A percentile compares a stretch with the other conserved stretches of the same genome.
Conservation (phyloP, 92 coral and sea anemone genomes). For the Anthopleura xanthogrammica region DNA sequence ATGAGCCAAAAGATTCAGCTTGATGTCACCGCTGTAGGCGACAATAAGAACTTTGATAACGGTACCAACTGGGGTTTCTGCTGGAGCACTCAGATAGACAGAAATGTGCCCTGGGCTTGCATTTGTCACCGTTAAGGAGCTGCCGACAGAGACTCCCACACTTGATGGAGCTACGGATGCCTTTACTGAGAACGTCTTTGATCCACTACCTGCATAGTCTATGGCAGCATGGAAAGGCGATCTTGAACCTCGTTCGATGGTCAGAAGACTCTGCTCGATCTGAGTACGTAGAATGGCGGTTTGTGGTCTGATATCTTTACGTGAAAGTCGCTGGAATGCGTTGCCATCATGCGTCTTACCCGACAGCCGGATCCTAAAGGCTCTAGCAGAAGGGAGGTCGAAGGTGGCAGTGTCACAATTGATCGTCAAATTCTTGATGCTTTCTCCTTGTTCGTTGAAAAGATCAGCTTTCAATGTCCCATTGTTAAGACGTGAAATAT, state of each 20-base stretch:
- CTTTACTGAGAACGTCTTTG: conserved; percentile 14
- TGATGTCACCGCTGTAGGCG: conserved; percentile 12
- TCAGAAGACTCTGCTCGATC: conserved; percentile 18
- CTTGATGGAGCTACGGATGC: conserved; percentile 6
- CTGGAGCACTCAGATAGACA: conserved; percentile 12
- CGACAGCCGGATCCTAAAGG: conserved; percentile 55
- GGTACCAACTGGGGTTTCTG: conserved; percentile 15
- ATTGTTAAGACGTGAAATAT: conserved; percentile 39
- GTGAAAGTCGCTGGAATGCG: conserved; percentile 60
- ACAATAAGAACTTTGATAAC: conserved; percentile 18
- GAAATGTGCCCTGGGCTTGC: conserved; percentile 1
- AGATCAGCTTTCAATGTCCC: conserved; percentile 39
- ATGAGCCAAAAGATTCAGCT: conserved; percentile 13
- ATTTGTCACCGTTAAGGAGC: background rate
- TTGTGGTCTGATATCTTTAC: conserved; percentile 42
- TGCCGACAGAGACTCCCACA: background rate
- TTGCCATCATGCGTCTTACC: conserved; percentile 43
- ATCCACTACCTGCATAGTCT: conserved; percentile 20
- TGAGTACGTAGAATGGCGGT: conserved; percentile 34
- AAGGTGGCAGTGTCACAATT: conserved; percentile 47
- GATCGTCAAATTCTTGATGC: conserved; percentile 24
- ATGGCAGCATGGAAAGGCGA: conserved; percentile 25
- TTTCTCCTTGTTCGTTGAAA: conserved; percentile 28
- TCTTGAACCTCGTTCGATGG: conserved; percentile 32
- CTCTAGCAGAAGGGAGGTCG: conserved; percentile 23